Evolutionary conservation across 2,888 invertebrate species (phyloP).

Genomic region (Hirtodrosophila cameraria): DNA sequence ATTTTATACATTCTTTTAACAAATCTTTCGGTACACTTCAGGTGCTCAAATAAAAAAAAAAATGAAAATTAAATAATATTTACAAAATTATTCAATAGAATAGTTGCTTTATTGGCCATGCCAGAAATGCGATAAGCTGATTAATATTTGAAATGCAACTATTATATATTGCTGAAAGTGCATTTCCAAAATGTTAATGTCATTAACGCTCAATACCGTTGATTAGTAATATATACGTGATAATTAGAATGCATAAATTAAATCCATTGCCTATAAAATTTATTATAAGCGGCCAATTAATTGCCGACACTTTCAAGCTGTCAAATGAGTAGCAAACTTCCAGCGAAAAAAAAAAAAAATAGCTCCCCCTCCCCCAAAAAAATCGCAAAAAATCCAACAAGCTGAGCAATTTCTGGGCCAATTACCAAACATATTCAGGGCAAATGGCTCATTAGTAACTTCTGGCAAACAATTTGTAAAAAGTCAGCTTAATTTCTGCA

Average conservation of each 20-base stretch:
- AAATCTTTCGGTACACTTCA: too few species aligned
- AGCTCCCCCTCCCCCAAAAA: too few species aligned
- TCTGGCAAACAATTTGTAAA: conserved; percentile 41
- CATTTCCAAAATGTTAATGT: background rate
- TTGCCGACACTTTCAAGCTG: conserved; percentile 19
- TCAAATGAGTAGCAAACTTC: background rate
- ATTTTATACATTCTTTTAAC: too few species aligned
- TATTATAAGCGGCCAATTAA: conserved; percentile 34
- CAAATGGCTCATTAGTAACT: conserved; percentile 37
- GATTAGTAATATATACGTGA: conserved; percentile 18
- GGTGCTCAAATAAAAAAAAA: too few species aligned
- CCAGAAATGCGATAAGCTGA: too few species aligned
- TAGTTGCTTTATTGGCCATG: too few species aligned
- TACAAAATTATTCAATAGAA: too few species aligned
- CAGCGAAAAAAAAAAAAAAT: too few species aligned
- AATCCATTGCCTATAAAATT: background rate
- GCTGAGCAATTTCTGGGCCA: background rate
- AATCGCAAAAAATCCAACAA: too few species aligned
- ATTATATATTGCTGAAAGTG: background rate
- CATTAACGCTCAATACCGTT: conserved; percentile 24
- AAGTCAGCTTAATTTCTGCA: conserved; percentile 37
- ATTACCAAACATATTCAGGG: conserved; percentile 24
- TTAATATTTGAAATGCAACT: background rate
- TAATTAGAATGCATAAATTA: conserved; percentile 10
- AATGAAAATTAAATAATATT: too few species aligned